Base-by-base conservation (phyloP, 2,113 vertebrate genomes). In the Puffinus mauretanicus region DNA sequence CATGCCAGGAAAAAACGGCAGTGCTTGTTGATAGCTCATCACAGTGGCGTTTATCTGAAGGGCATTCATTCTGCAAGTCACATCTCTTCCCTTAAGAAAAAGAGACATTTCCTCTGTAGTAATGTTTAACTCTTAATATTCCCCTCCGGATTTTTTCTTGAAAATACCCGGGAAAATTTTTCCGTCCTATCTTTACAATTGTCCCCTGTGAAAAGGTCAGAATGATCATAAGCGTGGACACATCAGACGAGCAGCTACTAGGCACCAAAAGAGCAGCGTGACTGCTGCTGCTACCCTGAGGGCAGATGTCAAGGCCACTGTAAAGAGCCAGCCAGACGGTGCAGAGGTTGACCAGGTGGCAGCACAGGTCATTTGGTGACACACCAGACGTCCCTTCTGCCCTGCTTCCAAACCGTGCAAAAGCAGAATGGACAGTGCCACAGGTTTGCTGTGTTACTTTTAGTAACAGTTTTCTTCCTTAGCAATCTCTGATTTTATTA, bases 41-140 rank as follows among this genome's bases (percentile, higher is more conserved):
- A 44, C 27, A 7, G 20, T 26, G 40, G 44, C 7, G n/a, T 91
- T 87, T 94, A 12, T 86, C 92, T 91, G 88, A 75, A 82, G 80
- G 92, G 72, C 88, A 86, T 79, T 91, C 58, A 26, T 89, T 79
- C 86, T 72, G 61, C 80, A 79, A 67, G 76, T 62, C 91, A 86
- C 73, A 82, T 83, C 77, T 91, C 66, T 62, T 77, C 30, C 66
- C 57, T 30, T 27, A 67, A 89, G 38, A 57, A 73, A 83, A 16
- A 47, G 47, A 67, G 21, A 46, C 4, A 4, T 79, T 91, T 81
- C 88, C 65, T 87, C 78, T 34, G 1, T 3, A 47, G 30, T n/a
- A 38, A 17, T 11, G 18, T 51, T 94, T 84, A 92, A 87, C 65
- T 82, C 38, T 22, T 82, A 61, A 55, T 22, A 49, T 73, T 55